A percentile compares a stretch with the other conserved stretches of the same genome.
Conservation (phyloP, 2,113 vertebrate genomes). For the Condylura cristata region DNA sequence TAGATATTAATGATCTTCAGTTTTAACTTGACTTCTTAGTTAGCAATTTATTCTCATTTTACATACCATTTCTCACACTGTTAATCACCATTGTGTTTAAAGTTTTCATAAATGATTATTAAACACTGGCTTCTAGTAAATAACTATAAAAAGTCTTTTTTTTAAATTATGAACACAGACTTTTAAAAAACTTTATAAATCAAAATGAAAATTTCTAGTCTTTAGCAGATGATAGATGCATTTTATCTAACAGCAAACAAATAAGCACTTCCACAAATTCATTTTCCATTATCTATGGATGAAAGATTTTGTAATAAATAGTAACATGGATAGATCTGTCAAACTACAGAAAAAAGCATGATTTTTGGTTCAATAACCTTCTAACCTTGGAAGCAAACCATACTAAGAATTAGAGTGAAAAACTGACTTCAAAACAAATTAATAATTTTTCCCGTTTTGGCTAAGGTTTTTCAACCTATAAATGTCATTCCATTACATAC, state of each 20-base stretch:
- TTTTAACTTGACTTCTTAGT: slow-evolving; percentile 66
- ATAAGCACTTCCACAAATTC: not conserved
- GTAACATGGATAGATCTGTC: not conserved
- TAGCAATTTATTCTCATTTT: slow-evolving; percentile 72
- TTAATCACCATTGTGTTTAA: slow-evolving; percentile 48
- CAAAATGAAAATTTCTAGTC: slow-evolving; percentile 24
- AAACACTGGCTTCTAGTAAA: not conserved
- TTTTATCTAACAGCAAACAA: not conserved
- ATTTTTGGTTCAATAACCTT: not conserved
- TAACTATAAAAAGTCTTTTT: slow-evolving; percentile 34
- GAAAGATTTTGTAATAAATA: not conserved
- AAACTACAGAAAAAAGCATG: not conserved
- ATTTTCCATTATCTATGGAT: not conserved
- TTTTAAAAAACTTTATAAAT: slow-evolving; percentile 20
- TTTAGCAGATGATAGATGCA: not conserved
- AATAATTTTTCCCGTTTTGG: not conserved
- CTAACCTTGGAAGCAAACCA: not conserved
- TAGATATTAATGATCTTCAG: slow-evolving; percentile 13
- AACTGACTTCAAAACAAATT: slow-evolving; percentile 16
- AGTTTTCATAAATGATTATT: slow-evolving; percentile 54
- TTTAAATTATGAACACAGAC: not conserved
- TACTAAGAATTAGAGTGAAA: not conserved
- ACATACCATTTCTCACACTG: slow-evolving; percentile 15
- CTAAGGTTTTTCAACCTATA: not conserved
- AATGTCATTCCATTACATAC: not conserved